Conservation (phyloP, 2,113 vertebrate species). For the Rousettus leschenaultii region DNA sequence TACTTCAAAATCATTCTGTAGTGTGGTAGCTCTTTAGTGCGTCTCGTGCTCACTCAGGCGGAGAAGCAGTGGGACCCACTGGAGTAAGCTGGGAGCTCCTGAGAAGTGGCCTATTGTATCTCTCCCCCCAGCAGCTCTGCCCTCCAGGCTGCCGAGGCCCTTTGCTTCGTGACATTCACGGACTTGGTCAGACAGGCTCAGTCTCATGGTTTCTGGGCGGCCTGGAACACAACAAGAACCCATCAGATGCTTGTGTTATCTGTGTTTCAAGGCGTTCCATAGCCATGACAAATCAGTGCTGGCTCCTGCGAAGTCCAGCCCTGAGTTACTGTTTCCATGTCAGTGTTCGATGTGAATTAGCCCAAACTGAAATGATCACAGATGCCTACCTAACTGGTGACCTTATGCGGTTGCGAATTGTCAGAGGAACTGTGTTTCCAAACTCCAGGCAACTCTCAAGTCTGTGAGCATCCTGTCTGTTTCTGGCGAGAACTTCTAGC, state of each 20-base stretch:
- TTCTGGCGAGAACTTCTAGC: background rate
- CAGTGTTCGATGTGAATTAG: background rate
- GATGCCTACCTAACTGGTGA: constrained; percentile 11
- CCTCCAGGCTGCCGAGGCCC: fast-evolving
- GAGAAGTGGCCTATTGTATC: fast-evolving
- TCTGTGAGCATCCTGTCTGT: background rate
- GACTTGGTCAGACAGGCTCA: background rate
- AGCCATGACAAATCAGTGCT: background rate
- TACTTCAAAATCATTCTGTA: background rate
- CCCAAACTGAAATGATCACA: background rate
- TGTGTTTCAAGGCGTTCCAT: background rate
- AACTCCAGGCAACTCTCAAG: background rate
- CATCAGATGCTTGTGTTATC: background rate
- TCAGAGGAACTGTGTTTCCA: background rate
- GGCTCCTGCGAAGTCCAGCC: background rate
- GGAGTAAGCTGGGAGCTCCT: background rate
- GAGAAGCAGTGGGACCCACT: background rate
- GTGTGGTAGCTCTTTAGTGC: background rate
- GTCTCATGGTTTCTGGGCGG: background rate
- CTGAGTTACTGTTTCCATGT: constrained; percentile 5
- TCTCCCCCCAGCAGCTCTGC: fast-evolving
- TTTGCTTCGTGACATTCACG: background rate
- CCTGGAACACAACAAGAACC: background rate
- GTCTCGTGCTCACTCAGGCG: background rate
- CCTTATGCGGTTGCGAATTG: background rate